Evolutionary conservation across 1,140 invertebrate species (phyloP).

Genomic region (Leptonema lineaticorne): DNA sequence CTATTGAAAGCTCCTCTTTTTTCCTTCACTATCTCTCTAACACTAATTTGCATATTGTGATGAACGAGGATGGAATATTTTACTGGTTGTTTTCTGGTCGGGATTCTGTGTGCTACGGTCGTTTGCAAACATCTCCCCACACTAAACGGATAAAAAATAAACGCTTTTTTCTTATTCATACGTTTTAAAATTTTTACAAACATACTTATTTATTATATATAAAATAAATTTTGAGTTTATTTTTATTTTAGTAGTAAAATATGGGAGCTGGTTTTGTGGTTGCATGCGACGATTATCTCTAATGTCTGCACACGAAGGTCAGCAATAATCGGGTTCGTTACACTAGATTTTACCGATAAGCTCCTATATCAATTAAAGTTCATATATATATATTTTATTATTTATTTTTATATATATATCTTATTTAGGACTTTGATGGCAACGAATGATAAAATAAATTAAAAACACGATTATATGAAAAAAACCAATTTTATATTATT

Average conservation of each 20-base stretch:
- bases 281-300: conserved; percentile 6
- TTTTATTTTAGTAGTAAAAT: neutral
- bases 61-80: conserved; percentile 26
- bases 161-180: no score
- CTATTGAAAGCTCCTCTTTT: conserved; percentile 36
- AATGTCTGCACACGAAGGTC: conserved; percentile 26
- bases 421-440: no score
- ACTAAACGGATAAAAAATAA: neutral
- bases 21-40: conserved; percentile 30
- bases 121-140: neutral
- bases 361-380: conserved; percentile 12
- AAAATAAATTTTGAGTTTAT: no score
- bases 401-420: no score
- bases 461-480: no score
- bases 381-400: no score
- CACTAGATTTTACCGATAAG: conserved; percentile 3
- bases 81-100: neutral
- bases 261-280: neutral
- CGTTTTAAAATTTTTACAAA: no score
- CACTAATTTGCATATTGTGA: conserved; percentile 41
- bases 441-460: no score
- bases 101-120: neutral
- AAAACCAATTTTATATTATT: no score
- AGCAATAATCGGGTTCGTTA: neutral
- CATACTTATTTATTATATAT: no score